Evolutionary conservation across 2,888 invertebrate genomes (phyloP), one percentile per base, ranked within the genome.

Genomic region (Idaea dimidiata): DNA sequence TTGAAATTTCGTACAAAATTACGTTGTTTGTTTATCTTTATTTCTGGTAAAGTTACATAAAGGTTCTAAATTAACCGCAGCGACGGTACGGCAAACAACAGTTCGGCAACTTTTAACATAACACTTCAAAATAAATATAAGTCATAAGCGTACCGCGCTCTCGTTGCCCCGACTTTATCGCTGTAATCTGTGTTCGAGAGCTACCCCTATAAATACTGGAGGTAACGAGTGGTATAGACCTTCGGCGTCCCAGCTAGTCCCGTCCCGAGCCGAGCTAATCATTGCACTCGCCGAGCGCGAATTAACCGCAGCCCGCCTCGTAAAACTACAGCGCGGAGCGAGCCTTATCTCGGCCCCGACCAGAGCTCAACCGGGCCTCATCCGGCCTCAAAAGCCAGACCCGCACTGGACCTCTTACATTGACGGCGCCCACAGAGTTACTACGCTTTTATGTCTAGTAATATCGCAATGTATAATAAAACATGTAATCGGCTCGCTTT

Each of bases 41-140:
- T 43, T 43, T 43, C 14, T 10, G 43, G 2, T 43, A 43, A 43
- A 43, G 43, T 43, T 43, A 43, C 14, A 43, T 43, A 8, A 43
- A 43, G 43, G 43, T 43, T 43, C 43, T 43, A 43, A 43, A 43
- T 43, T 14, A 43, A 43, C 43, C 43, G 43, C 43, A 43, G 43
- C 43, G 7, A 43, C 43, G 43, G 6, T 43, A 10, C 43, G 43
- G 43, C 14, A 43, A 43, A 43, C 43, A 43, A 43, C 43, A 8
- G 43, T 43, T 43, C 43, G 43, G 14, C 43, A 43, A 43, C 43
- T 43, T 43, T 43, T 43, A 43, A 43, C 43, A 43, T 43, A 43
- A 43, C 43, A 43, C 43, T 43, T 43, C 43, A 43, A 43, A 43
- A 43, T 43, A 43, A 43, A 43, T 43, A 43, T 43, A 43, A 43